These are phyloP conservation scores for Thelaira solivaga DNA, from an alignment of 2,888 invertebrate genomes.

Conservation along the genomic window DNA sequence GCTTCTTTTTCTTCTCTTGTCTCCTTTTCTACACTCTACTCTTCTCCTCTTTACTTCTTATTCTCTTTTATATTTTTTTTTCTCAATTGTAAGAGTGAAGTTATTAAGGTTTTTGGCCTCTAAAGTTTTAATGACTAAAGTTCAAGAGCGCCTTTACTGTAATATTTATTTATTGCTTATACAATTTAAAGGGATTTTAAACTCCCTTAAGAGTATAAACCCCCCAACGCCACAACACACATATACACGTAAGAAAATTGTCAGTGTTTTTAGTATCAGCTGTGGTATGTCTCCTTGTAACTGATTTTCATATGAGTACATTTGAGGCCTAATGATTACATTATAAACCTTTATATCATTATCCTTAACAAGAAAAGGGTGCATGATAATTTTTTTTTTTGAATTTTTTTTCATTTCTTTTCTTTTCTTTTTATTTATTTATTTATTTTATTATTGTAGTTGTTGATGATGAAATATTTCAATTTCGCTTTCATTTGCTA, in stretches of 20 bases:
- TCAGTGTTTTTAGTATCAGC: not conserved
- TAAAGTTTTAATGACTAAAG: too few relatives aligned
- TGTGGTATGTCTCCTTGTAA: not conserved
- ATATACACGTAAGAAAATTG: not conserved
- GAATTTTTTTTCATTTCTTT: not conserved
- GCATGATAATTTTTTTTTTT: slow-evolving; percentile 21
- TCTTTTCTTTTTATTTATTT: slow-evolving; percentile 28
- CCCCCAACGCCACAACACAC: too few relatives aligned
- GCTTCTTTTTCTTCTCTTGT: too few relatives aligned
- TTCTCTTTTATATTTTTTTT: too few relatives aligned
- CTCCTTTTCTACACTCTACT: too few relatives aligned
- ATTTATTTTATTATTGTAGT: slow-evolving; percentile 42
- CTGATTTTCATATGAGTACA: too few relatives aligned
- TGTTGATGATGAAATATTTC: slow-evolving; percentile 56
- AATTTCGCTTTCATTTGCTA: slow-evolving; percentile 37
- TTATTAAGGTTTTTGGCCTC: too few relatives aligned
- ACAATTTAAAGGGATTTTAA: not conserved
- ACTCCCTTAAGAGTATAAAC: not conserved
- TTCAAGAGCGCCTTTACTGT: too few relatives aligned
- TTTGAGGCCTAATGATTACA: slow-evolving; percentile 43
- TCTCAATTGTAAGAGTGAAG: too few relatives aligned
- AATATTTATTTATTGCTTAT: not conserved
- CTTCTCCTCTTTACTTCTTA: too few relatives aligned
- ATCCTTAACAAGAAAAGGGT: slow-evolving; percentile 11
- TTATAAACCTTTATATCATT: slow-evolving; percentile 52